Evolutionary conservation across 2,797 vertebrate species (phyloP), one percentile per base, ranked within the genome.

Genomic region (Lateolabrax maculatus): DNA sequence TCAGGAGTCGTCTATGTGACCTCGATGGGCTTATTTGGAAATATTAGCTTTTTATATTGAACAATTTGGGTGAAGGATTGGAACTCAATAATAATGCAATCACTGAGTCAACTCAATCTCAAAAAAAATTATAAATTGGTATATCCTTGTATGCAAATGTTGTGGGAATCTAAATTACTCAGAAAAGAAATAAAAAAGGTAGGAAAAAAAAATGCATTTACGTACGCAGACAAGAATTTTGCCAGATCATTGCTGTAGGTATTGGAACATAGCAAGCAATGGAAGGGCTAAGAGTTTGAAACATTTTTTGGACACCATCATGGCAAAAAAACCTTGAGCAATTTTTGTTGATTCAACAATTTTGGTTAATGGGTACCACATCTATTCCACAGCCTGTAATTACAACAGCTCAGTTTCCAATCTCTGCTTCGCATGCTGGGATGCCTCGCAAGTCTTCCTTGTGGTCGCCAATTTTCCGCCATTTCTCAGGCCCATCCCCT

Each of bases 281-380:
- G 92, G 91, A 95, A 93, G 90, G 86, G 87, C 92, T 91, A 94
- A 90, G 90, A 93, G 90, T 93, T 94, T 89, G 91, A 94, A 92
- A 93, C 86, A 93, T 93, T 94, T 94, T 95, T 95, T 95, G 92
- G 93, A 96, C 92, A 90, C 89, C 77, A 37, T 91, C 87, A 94
- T 93, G 94, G 95, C 93, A 95, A 90, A 95, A 95, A 95, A 95
- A 93, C 87, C 93, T 93, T 94, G 91, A 94, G 91, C 92, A 94
- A 91, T 94, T 96, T 96, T 94, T 96, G 95, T 95, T 95, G 95
- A 96, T 95, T 96, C 96, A 96, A 96, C 96, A 94, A 95, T 96
- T 96, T 94, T 95, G 95, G 95, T 96, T 96, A 96, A 96, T 96
- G 94, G 94, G 95, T 95, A 95, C 95, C 96, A 95, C 95, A 96